phyloP scores from a whole-genome alignment of 1,140 invertebrate genomes.

The Bombus ignitus region DNA sequence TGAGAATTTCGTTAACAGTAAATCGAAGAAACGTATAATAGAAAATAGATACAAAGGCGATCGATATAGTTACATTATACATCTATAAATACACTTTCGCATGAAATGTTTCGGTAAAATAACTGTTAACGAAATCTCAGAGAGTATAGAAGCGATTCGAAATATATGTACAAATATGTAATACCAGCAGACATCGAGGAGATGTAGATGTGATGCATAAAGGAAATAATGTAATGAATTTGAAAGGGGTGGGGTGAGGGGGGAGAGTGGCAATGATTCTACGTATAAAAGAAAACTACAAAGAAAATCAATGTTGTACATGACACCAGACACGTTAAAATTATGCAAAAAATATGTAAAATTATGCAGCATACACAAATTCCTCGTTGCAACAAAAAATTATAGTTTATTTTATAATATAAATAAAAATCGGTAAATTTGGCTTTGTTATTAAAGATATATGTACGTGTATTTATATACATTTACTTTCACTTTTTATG shows the following conservation, averaged over 20 bases:
- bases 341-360: not conserved
- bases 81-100: conserved; percentile 13
- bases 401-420: not conserved
- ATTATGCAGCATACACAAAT: not conserved
- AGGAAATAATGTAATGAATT: conserved; percentile 23
- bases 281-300: conserved; percentile 48
- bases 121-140: conserved; percentile 44
- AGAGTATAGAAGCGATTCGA: conserved; percentile 37
- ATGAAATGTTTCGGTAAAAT: conserved; percentile 11
- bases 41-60: conserved; percentile 57
- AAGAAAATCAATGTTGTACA: conserved; percentile 29
- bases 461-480: not conserved
- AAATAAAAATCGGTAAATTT: not conserved
- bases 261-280: conserved; percentile 27
- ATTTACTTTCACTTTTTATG: not conserved
- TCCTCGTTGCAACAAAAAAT: not conserved
- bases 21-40: conserved; percentile 36
- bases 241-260: not conserved
- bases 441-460: not conserved
- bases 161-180: conserved; percentile 26
- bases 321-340: not conserved
- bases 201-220: conserved; percentile 16
- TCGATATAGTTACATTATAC: conserved; percentile 32
- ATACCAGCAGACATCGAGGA: not conserved
- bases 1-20: conserved; percentile 43